These are phyloP conservation scores for Cebus imitator DNA, from an alignment of 2,113 vertebrate species.

Conservation along the genomic window DNA sequence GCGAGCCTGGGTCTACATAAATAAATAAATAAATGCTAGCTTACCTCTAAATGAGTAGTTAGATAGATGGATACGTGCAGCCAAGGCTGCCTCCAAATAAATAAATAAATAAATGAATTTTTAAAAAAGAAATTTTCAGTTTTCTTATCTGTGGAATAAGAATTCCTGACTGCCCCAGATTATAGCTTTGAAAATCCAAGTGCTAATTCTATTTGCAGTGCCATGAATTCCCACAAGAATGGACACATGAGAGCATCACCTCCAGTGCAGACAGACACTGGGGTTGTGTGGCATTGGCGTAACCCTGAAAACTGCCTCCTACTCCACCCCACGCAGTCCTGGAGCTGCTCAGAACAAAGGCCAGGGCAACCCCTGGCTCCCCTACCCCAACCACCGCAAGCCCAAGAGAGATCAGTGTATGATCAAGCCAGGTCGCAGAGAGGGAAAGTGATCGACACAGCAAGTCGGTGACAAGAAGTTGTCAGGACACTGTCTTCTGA, in stretches of 20 bases:
- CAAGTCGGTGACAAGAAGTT: not conserved
- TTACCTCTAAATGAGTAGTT: no score
- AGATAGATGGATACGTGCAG: no score
- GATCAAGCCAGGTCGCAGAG: not conserved
- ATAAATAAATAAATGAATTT: no score
- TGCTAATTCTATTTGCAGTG: not conserved
- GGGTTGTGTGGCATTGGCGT: not conserved
- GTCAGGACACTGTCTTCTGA: not conserved
- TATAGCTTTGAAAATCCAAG: not conserved
- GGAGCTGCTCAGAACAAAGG: not conserved
- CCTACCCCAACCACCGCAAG: no score
- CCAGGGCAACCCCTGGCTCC: not conserved
- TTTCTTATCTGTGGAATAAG: not conserved
- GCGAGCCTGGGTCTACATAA: no score
- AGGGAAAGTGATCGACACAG: no score
- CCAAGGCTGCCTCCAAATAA: no score
- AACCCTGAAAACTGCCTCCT: not conserved
- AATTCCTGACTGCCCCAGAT: not conserved
- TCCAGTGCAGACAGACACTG: accelerated
- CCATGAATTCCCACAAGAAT: not conserved
- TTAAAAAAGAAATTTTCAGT: not conserved
- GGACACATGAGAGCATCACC: accelerated
- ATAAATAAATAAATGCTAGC: no score
- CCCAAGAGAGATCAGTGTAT: not conserved
- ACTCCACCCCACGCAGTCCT: no score